These are phyloP conservation scores for Copidosoma aretas DNA, from an alignment of 2,888 invertebrate species.

Conservation along the genomic window DNA sequence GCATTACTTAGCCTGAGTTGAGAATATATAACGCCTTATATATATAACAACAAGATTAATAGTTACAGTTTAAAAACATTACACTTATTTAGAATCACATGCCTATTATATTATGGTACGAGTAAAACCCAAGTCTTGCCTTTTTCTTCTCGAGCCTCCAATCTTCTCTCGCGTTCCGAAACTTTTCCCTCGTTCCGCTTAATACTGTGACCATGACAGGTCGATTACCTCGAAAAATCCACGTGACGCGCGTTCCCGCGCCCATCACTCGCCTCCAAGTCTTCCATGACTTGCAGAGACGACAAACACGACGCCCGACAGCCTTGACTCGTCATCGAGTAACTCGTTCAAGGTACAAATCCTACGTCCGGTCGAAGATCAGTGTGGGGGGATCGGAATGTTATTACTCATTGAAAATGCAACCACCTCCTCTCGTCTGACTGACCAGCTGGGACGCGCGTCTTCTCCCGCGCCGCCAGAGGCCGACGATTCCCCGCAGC, in stretches of 20 bases:
- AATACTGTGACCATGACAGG: slow-evolving; percentile 37
- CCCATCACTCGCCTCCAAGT: not conserved
- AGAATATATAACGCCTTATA: slow-evolving; percentile 60
- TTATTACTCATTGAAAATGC: slow-evolving; percentile 38
- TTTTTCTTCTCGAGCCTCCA: slow-evolving; percentile 1
- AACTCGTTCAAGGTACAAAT: slow-evolving; percentile 17
- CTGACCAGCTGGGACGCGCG: too few species aligned
- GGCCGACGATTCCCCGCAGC: not conserved
- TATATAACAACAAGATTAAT: slow-evolving; percentile 63
- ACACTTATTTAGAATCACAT: slow-evolving; percentile 60
- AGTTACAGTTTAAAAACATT: slow-evolving; percentile 60
- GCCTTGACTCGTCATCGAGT: slow-evolving; percentile 5
- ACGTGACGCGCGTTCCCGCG: slow-evolving; percentile 18
- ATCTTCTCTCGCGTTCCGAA: not conserved
- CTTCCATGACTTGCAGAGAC: not conserved
- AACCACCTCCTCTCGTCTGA: not conserved
- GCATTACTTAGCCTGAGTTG: slow-evolving; percentile 35
- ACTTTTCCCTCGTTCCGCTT: slow-evolving; percentile 24
- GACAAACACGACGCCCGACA: slow-evolving; percentile 1
- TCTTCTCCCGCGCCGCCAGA: too few species aligned
- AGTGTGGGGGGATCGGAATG: slow-evolving; percentile 43
- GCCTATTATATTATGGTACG: slow-evolving; percentile 39
- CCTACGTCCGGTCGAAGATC: slow-evolving; percentile 14
- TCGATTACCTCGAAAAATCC: slow-evolving; percentile 9
- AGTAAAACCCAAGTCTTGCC: slow-evolving; percentile 36